A percentile compares a stretch with the other conserved stretches of the same genome.
These are phyloP conservation scores for Drosophila helvetica DNA, from an alignment of 2,888 invertebrate genomes.

Conservation along the genomic window DNA sequence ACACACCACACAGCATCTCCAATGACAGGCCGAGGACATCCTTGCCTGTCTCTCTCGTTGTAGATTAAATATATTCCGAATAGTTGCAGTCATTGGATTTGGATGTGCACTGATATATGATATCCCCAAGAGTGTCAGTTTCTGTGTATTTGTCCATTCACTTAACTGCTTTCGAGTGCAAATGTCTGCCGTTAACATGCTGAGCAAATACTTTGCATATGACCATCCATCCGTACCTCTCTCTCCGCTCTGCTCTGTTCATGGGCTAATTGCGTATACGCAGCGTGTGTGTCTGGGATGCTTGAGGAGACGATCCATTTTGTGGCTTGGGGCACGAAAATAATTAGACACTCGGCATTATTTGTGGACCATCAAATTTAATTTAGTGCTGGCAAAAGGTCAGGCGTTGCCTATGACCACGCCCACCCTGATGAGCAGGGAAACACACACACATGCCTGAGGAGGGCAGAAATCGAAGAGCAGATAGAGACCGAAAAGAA, in stretches of 20 bases:
- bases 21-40: background rate
- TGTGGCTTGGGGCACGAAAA: conserved; percentile 52
- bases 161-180: conserved; percentile 44
- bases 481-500: conserved; percentile 14
- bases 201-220: conserved; percentile 47
- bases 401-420: conserved; percentile 55
- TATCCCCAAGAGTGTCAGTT: conserved; percentile 7
- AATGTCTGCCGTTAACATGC: conserved; percentile 53
- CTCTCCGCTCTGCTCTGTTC: background rate
- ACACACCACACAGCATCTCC: background rate
- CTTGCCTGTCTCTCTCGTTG: background rate
- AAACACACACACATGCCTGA: conserved; percentile 22
- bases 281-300: conserved; percentile 46
- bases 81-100: conserved; percentile 20
- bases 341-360: conserved; percentile 79
- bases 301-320: conserved; percentile 21
- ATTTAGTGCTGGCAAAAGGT: conserved; percentile 65
- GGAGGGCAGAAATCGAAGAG: background rate
- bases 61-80: conserved; percentile 27
- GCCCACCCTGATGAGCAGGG: conserved; percentile 40
- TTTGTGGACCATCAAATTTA: conserved; percentile 78
- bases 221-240: conserved; percentile 10
- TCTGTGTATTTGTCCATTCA: conserved; percentile 11
- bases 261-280: conserved; percentile 55
- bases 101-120: conserved; percentile 19